Evolutionary conservation across 2,797 vertebrate genomes (phyloP).

Genomic region (Chelonia mydas): DNA sequence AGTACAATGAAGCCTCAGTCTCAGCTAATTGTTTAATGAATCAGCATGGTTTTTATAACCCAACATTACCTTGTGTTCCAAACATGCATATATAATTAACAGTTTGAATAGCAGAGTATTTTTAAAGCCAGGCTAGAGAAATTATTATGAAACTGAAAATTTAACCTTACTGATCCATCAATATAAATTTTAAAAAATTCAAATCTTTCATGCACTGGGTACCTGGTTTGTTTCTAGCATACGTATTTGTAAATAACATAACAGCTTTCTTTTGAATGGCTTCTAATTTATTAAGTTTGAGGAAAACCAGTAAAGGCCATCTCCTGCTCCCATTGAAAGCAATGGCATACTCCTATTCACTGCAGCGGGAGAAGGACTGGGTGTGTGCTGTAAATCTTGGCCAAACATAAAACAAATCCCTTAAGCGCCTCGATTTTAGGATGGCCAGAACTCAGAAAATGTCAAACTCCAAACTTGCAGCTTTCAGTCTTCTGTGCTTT

Average conservation of each 20-base stretch:
- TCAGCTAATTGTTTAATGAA: neutral
- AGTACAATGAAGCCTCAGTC: neutral
- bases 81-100: no score
- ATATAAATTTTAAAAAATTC: no score
- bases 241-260: neutral
- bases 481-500: neutral
- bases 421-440: neutral
- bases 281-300: constrained; percentile 5
- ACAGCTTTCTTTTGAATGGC: neutral
- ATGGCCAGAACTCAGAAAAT: neutral
- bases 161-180: no score
- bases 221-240: neutral
- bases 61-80: no score
- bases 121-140: no score
- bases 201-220: no score
- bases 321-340: no score
- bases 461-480: neutral
- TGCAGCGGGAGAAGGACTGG: no score
- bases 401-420: neutral
- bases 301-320: neutral
- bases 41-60: neutral
- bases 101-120: no score
- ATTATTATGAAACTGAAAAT: no score
- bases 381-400: no score
- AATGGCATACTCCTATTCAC: no score